Evolutionary conservation across 1,140 invertebrate species (phyloP).

Genomic region (Formica exsecta): DNA sequence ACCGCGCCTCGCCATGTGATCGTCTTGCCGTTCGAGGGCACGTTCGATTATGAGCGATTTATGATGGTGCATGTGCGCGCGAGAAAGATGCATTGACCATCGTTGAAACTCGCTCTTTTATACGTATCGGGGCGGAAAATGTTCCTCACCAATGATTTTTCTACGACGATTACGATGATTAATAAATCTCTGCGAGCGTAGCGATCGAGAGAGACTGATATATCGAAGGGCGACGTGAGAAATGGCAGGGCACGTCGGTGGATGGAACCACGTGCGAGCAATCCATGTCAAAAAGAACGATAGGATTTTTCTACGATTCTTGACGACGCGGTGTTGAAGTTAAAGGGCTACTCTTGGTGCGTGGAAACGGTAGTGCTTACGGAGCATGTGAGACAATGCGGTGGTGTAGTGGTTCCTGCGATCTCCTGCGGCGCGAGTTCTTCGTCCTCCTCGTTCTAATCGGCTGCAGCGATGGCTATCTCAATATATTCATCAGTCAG

Average conservation of each 20-base stretch:
- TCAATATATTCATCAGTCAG: conserved; percentile 92
- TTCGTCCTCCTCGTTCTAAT: conserved; percentile 79
- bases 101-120: background rate
- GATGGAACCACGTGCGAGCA: conserved; percentile 42
- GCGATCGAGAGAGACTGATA: background rate
- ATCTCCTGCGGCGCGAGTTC: conserved; percentile 79
- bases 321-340: conserved; percentile 21
- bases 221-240: background rate
- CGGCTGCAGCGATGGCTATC: conserved; percentile 87
- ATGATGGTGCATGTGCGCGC: background rate
- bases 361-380: conserved; percentile 54
- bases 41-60: background rate
- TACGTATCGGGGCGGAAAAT: background rate
- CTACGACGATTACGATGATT: background rate
- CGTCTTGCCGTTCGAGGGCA: background rate
- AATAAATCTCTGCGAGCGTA: background rate
- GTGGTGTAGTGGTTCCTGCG: conserved; percentile 79
- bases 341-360: conserved; percentile 26
- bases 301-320: conserved; percentile 12
- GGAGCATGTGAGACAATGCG: conserved; percentile 83
- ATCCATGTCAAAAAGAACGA: background rate
- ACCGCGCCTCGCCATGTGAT: conserved; percentile 75
- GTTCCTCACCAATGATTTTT: background rate
- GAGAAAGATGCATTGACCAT: background rate
- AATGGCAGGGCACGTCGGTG: conserved; percentile 21